Base-by-base conservation (phyloP, 2,797 vertebrate genomes). In the Menidia menidia region DNA sequence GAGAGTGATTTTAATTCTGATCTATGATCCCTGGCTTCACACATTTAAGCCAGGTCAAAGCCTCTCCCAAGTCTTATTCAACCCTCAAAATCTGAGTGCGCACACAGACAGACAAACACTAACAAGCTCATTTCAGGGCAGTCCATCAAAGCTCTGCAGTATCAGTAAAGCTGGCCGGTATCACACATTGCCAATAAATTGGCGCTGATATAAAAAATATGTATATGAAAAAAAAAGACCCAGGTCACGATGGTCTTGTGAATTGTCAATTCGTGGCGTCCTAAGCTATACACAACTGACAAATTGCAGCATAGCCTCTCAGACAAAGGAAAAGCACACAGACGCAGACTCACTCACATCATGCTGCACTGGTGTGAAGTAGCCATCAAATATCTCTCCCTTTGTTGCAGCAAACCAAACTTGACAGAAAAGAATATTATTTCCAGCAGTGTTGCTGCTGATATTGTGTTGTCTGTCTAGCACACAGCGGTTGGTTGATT, bases 401-500 rank as follows among this genome's bases (percentile, higher is more conserved):
- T 74, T 75, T 41, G 75, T 78, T 77, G 75, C 71, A 71, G 71
- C 68, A 57, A 57, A 76, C 58, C 65, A 73, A 43, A 81, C 64
- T 71, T 77, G 61, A 79, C 75, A 73, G 67, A 81, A 7, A 68
- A 9, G 15, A 64, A 33, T 18, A 35, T 52, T 45, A 50, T 64
- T 54, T 39, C 43, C 53, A 65, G 31, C 64, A 72, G 68, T 53
- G 54, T 30, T 52, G 57, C 11, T 68, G 68, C 47, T 80, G 3
- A 2, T 66, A 16, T 44, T 65, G 53, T 35, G 48, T 25, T 47
- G 62, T 78, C 59, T 72, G 59, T 59, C 3, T n/a, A 67, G 32
- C 56, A 42, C 57, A 70, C 60, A 68, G 66, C 70, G 61, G 60
- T 63, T 71, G 75, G 80, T 85, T 91, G 88, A 91, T 85, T 87